Percentiles rank a stretch among this genome's conserved stretches.
These are phyloP conservation scores for Caenorhabditis sulstoni DNA, from an alignment of 2,888 invertebrate genomes.

Conservation along the genomic window DNA sequence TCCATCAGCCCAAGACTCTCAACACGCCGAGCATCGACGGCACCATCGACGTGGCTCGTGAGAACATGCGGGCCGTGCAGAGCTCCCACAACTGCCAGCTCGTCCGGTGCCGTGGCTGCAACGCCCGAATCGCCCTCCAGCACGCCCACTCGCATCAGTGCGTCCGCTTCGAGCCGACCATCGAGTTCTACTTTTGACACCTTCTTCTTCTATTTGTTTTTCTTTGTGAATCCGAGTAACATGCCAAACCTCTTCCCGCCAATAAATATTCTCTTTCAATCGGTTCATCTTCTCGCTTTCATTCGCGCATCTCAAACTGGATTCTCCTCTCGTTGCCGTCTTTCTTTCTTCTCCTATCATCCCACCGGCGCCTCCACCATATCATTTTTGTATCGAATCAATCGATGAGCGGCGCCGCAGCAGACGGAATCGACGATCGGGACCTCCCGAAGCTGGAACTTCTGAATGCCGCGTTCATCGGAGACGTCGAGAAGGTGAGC, in stretches of 20 bases:
- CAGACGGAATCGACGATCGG: conserved; percentile 66
- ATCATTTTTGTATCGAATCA: conserved; percentile 20
- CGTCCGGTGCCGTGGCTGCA: conserved; percentile 47
- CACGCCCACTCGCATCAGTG: conserved; percentile 48
- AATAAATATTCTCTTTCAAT: conserved; percentile 13
- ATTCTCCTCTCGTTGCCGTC: not conserved
- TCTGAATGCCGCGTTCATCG: conserved; percentile 57
- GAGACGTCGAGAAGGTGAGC: conserved; percentile 52
- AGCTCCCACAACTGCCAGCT: conserved; percentile 50
- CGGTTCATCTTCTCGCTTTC: not conserved
- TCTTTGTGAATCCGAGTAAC: not conserved
- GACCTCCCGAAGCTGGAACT: conserved; percentile 68
- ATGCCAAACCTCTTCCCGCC: conserved; percentile 2
- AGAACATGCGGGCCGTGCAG: conserved; percentile 48
- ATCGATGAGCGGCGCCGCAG: conserved; percentile 58
- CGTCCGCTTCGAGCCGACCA: conserved; percentile 51
- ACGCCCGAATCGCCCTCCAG: conserved; percentile 47
- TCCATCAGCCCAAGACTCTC: conserved; percentile 39
- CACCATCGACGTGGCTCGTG: conserved; percentile 49
- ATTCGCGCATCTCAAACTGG: conserved; percentile 24
- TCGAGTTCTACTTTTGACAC: conserved; percentile 54
- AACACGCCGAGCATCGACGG: conserved; percentile 53
- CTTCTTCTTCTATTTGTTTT: conserved; percentile 4
- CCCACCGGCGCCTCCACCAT: not conserved
- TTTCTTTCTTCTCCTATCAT: conserved; percentile 1